A percentile compares a stretch with the other conserved stretches of the same genome.
Evolutionary conservation across 2,113 vertebrate genomes (phyloP).

Genomic region (Rana temporaria): DNA sequence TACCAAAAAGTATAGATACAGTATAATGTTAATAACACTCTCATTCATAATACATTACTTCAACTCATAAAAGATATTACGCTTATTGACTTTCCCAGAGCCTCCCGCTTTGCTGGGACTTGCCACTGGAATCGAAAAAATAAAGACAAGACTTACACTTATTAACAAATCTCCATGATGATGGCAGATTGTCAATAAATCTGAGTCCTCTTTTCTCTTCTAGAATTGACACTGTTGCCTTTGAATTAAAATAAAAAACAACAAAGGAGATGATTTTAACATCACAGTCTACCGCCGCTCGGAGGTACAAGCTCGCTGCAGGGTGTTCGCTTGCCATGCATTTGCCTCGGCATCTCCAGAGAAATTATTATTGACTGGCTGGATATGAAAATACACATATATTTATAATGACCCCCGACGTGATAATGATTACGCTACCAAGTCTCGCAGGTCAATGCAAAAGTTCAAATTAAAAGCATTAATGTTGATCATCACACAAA

Average conservation of each 20-base stretch:
- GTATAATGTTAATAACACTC: conserved; percentile 18
- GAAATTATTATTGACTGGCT: conserved; percentile 5
- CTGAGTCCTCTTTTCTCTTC: conserved; percentile 15
- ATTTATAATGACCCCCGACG: conserved; percentile 26
- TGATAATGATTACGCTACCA: background rate
- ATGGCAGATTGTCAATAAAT: conserved; percentile 42
- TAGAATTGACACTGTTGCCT: conserved; percentile 37
- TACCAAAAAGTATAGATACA: conserved; percentile 6
- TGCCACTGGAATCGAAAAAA: background rate
- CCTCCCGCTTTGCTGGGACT: background rate
- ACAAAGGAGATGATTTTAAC: conserved; percentile 40
- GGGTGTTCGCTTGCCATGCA: background rate
- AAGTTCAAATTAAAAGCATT: background rate
- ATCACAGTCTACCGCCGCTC: background rate
- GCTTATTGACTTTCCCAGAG: conserved; percentile 30
- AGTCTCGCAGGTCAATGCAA: background rate
- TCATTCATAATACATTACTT: conserved; percentile 46
- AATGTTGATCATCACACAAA: background rate
- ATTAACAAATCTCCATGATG: conserved; percentile 43
- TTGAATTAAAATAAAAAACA: conserved; percentile 16
- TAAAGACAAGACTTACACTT: conserved; percentile 36
- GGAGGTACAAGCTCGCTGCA: background rate
- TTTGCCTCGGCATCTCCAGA: conserved; percentile 24
- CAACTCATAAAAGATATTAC: conserved; percentile 14
- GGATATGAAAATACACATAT: conserved; percentile 16